phyloP scores from a whole-genome alignment of 2,888 invertebrate species.

The Loripinus fragilis region DNA sequence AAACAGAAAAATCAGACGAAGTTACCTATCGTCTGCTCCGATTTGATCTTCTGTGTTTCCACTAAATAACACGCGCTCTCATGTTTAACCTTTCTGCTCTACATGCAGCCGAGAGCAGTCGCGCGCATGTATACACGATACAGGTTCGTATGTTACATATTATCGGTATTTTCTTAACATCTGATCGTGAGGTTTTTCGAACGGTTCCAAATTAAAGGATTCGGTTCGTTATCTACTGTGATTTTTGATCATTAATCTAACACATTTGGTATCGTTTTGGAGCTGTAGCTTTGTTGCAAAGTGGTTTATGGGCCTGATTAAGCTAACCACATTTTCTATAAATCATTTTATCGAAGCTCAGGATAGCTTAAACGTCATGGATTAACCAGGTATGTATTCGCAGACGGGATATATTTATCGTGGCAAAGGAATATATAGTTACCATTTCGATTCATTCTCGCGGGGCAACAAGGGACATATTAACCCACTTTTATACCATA shows the following conservation, averaged over 20 bases:
- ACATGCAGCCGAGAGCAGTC: conserved; percentile 13
- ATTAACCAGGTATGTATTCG: neutral
- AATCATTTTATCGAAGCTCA: conserved; percentile 13
- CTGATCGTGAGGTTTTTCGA: conserved; percentile 4
- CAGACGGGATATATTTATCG: conserved; percentile 1
- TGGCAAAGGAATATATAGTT: neutral
- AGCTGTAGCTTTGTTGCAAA: conserved; percentile 10
- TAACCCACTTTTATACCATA: too few species aligned
- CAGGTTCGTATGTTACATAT: conserved; percentile 12
- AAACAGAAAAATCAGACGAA: conserved; percentile 48
- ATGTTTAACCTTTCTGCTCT: conserved; percentile 17
- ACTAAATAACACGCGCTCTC: conserved; percentile 12
- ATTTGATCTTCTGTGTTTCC: conserved; percentile 30
- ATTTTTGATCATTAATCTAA: conserved; percentile 18
- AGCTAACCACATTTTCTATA: conserved; percentile 14
- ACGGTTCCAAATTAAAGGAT: conserved; percentile 1
- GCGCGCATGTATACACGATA: conserved; percentile 20
- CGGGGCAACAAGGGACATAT: too few species aligned
- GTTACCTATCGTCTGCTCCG: conserved; percentile 35
- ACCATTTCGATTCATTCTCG: neutral
- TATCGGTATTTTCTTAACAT: conserved; percentile 8
- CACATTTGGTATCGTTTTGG: conserved; percentile 9
- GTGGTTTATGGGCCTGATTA: conserved; percentile 17
- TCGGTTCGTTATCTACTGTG: conserved; percentile 12
- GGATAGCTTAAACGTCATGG: neutral